Conservation (phyloP, 2,888 invertebrate species). For the Pheosia gnoma region DNA sequence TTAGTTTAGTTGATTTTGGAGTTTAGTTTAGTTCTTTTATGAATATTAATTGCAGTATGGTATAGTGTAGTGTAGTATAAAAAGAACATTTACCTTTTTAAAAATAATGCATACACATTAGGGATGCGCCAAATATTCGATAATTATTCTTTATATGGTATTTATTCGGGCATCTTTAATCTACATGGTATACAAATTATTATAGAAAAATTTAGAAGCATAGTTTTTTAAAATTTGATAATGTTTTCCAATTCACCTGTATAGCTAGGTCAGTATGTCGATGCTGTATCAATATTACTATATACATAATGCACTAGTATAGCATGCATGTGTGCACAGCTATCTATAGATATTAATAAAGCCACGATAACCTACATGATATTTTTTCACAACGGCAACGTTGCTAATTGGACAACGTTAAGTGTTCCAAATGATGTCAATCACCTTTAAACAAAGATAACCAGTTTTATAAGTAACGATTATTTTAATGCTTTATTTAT, state of each 20-base stretch:
- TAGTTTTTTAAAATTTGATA: background rate
- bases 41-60: no score
- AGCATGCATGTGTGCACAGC: background rate
- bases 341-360: background rate
- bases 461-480: background rate
- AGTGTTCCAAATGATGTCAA: constrained; percentile 1
- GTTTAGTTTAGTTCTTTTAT: no score
- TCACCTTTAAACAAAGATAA: constrained; percentile 4
- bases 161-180: no score
- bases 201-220: no score
- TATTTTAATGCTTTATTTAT: background rate
- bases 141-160: no score
- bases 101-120: no score
- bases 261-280: constrained; percentile 12
- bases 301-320: background rate
- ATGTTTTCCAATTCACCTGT: no score
- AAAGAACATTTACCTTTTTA: no score
- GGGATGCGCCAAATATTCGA: no score
- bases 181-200: no score
- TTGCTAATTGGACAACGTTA: constrained; percentile 3
- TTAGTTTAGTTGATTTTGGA: no score
- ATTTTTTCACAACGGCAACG: background rate
- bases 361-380: background rate
- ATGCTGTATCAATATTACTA: background rate
- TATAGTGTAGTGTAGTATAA: no score